These are phyloP conservation scores for Siderastrea siderea DNA, from an alignment of 92 coral and sea anemone genomes.

Conservation along the genomic window DNA sequence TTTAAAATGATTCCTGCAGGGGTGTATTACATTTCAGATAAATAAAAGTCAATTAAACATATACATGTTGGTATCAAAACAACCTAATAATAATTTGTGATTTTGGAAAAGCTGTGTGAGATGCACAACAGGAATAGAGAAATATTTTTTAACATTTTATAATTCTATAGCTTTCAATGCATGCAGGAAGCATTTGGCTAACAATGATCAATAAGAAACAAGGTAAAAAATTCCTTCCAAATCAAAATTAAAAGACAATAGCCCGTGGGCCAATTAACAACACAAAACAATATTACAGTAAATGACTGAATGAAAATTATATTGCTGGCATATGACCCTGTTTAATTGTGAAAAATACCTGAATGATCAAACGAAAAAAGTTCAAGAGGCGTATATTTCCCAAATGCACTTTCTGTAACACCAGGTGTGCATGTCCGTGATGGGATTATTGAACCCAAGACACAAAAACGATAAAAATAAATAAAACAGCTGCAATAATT, in stretches of 20 bases:
- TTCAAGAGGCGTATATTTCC: background rate
- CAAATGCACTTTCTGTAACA: background rate
- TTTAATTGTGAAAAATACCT: background rate
- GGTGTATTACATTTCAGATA: too few relatives aligned
- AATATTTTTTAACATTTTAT: too few relatives aligned
- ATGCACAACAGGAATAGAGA: too few relatives aligned
- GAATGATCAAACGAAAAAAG: background rate
- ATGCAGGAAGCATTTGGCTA: background rate
- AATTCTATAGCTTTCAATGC: background rate
- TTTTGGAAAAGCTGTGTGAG: too few relatives aligned
- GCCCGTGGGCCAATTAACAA: conserved; percentile 5
- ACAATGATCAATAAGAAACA: background rate
- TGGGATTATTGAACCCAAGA: background rate
- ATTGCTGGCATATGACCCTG: background rate
- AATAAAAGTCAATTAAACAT: too few relatives aligned
- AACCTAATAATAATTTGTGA: too few relatives aligned
- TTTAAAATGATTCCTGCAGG: too few relatives aligned
- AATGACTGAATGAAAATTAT: background rate
- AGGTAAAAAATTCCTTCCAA: background rate
- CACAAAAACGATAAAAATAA: conserved; percentile 1
- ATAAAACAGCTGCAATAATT: conserved; percentile 24
- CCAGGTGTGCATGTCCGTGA: conserved; percentile 8
- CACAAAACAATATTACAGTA: background rate
- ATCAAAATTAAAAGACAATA: conserved; percentile 1
- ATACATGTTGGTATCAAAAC: too few relatives aligned